These are phyloP conservation scores for Phymastichus coffea DNA, from an alignment of 1,140 invertebrate species.

Conservation along the genomic window DNA sequence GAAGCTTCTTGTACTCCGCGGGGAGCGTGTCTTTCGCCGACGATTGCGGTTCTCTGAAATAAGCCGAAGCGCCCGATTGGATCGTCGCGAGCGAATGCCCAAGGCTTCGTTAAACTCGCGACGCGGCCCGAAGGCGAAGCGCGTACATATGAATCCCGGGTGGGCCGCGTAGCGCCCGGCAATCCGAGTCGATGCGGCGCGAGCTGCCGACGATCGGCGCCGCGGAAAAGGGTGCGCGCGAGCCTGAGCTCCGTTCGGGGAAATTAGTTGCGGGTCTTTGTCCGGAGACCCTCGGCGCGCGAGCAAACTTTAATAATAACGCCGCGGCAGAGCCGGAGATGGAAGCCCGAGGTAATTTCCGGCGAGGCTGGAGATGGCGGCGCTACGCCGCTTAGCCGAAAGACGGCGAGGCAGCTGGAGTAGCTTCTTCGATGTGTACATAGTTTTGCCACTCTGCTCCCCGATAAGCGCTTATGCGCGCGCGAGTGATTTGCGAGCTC, in stretches of 20 bases:
- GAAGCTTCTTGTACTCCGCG: too few relatives aligned
- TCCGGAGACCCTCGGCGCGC: conserved; percentile 5
- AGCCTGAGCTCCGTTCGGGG: neutral
- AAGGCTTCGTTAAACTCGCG: too few relatives aligned
- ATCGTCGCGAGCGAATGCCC: too few relatives aligned
- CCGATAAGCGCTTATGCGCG: conserved; percentile 4
- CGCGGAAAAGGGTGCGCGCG: neutral
- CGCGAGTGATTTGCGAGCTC: neutral
- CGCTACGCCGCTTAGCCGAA: neutral
- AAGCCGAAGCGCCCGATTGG: too few relatives aligned
- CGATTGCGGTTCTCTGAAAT: too few relatives aligned
- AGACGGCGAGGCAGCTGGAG: too few relatives aligned
- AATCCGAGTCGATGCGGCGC: too few relatives aligned
- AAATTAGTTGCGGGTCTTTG: conserved; percentile 10
- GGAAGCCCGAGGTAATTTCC: conserved; percentile 28
- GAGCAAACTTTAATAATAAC: conserved; percentile 25
- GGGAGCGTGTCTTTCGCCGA: too few relatives aligned
- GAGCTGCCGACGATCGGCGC: conserved; percentile 9
- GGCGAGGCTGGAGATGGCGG: neutral
- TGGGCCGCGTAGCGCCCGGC: too few relatives aligned
- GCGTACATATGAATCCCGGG: neutral
- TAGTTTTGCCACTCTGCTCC: neutral
- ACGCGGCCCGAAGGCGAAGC: conserved; percentile 7
- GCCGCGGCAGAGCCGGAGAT: conserved; percentile 18
- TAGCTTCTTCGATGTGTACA: conserved; percentile 9